These are phyloP conservation scores for Orcinus orca DNA, from an alignment of 2,113 vertebrate species.

Conservation along the genomic window DNA sequence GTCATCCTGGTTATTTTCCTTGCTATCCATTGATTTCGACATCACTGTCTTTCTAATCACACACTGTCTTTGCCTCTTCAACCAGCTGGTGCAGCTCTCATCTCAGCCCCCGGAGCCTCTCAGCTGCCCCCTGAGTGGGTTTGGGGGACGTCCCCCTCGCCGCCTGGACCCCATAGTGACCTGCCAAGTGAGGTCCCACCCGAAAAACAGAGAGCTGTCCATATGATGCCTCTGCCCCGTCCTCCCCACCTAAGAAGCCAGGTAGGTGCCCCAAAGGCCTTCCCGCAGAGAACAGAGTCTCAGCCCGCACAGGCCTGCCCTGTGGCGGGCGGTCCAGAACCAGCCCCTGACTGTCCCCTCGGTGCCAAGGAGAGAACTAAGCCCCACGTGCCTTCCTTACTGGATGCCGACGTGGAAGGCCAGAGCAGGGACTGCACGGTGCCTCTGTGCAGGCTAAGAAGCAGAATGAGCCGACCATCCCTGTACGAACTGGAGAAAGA, in stretches of 20 bases:
- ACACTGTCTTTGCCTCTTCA: slow-evolving; percentile 36
- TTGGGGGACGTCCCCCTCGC: slow-evolving; percentile 15
- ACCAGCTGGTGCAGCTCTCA: slow-evolving; percentile 66
- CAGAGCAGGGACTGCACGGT: slow-evolving; percentile 91
- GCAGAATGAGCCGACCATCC: slow-evolving; percentile 81
- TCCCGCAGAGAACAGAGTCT: slow-evolving; percentile 83
- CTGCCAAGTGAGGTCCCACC: not conserved
- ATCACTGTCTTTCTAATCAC: not conserved
- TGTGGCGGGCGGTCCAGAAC: slow-evolving; percentile 76
- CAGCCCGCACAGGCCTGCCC: slow-evolving; percentile 83
- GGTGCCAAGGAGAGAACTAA: slow-evolving; percentile 81
- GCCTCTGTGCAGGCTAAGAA: slow-evolving; percentile 91
- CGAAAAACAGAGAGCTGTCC: slow-evolving; percentile 51
- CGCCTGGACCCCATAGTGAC: not conserved
- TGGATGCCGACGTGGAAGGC: slow-evolving; percentile 90
- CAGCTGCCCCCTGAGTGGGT: not conserved
- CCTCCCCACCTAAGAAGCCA: slow-evolving; percentile 84
- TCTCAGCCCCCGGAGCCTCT: slow-evolving; percentile 41
- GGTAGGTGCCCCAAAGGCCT: slow-evolving; percentile 82
- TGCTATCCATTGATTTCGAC: not conserved
- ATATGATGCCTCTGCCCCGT: slow-evolving; percentile 79
- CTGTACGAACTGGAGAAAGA: slow-evolving; percentile 92
- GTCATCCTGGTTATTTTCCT: not conserved
- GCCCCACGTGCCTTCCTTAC: slow-evolving; percentile 80
- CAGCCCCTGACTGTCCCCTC: slow-evolving; percentile 77